Evolutionary conservation across 2,888 invertebrate genomes (phyloP).

Genomic region (Pantelozetes paolii): DNA sequence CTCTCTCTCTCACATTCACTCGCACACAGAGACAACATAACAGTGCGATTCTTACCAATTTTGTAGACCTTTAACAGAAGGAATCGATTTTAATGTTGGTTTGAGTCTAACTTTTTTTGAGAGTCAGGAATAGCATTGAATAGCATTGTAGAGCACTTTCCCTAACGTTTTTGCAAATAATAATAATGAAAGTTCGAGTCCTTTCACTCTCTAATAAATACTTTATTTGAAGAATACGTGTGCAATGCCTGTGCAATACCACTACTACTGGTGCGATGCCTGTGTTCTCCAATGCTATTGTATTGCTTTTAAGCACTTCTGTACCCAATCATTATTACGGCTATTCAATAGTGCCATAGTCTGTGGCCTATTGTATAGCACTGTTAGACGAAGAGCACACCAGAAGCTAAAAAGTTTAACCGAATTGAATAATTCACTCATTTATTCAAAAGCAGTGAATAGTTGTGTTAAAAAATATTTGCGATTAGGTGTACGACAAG

Average conservation of each 20-base stretch:
- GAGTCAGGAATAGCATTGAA: not conserved
- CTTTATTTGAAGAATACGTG: conserved; percentile 30
- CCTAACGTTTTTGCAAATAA: conserved; percentile 28
- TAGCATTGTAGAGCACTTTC: not conserved
- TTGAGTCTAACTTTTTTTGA: not conserved
- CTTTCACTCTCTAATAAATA: conserved; percentile 10
- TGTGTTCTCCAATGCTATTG: no score
- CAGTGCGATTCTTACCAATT: no score
- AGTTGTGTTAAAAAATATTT: not conserved
- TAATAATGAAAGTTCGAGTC: conserved; percentile 15
- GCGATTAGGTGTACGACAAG: not conserved
- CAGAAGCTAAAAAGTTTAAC: conserved; percentile 32
- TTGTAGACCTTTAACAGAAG: no score
- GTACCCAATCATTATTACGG: conserved; percentile 30
- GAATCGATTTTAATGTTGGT: conserved; percentile 8
- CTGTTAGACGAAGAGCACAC: not conserved
- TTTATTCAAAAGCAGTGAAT: not conserved
- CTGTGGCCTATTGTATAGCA: not conserved
- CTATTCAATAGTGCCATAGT: not conserved
- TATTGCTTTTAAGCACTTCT: conserved; percentile 34
- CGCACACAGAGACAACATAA: not conserved
- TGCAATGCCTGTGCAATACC: not conserved
- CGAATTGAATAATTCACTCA: conserved; percentile 17
- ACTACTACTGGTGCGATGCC: no score
- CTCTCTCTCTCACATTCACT: not conserved